Percentiles rank a stretch among this genome's conserved stretches.
Evolutionary conservation across 2,888 invertebrate genomes (phyloP).

Genomic region (Caenorhabditis parvicauda): DNA sequence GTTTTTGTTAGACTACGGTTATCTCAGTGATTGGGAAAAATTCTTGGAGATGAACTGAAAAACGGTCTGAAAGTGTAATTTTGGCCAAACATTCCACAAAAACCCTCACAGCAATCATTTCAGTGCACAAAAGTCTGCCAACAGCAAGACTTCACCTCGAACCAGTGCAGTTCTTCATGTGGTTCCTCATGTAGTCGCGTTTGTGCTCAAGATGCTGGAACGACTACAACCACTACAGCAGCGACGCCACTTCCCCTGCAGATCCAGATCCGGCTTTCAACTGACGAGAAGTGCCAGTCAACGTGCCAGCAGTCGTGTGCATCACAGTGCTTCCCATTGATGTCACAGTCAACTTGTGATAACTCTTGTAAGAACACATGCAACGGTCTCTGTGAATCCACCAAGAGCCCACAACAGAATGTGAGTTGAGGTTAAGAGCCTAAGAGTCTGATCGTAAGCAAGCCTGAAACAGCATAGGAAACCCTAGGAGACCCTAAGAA

Average conservation of each 20-base stretch:
- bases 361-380: conserved; percentile 26
- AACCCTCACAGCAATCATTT: too few relatives aligned
- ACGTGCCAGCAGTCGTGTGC: conserved; percentile 16
- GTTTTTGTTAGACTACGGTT: too few relatives aligned
- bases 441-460: conserved; percentile 1
- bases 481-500: too few relatives aligned
- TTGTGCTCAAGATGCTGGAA: conserved; percentile 4
- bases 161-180: conserved; percentile 24
- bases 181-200: conserved; percentile 27
- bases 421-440: too few relatives aligned
- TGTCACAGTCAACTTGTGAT: conserved; percentile 14
- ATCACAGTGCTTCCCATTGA: conserved; percentile 11
- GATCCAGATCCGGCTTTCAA: conserved; percentile 13
- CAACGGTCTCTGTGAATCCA: conserved; percentile 16
- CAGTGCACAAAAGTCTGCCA: conserved; percentile 28
- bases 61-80: too few relatives aligned
- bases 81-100: too few relatives aligned
- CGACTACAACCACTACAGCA: conserved; percentile 6
- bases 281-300: conserved; percentile 16
- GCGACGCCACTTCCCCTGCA: conserved; percentile 5
- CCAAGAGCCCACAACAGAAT: background rate
- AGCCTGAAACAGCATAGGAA: conserved; percentile 9
- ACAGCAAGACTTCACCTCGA: conserved; percentile 23
- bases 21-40: too few relatives aligned
- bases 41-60: too few relatives aligned